phyloP scores from a whole-genome alignment of 1,140 invertebrate species.

The Lucilia cuprina region DNA sequence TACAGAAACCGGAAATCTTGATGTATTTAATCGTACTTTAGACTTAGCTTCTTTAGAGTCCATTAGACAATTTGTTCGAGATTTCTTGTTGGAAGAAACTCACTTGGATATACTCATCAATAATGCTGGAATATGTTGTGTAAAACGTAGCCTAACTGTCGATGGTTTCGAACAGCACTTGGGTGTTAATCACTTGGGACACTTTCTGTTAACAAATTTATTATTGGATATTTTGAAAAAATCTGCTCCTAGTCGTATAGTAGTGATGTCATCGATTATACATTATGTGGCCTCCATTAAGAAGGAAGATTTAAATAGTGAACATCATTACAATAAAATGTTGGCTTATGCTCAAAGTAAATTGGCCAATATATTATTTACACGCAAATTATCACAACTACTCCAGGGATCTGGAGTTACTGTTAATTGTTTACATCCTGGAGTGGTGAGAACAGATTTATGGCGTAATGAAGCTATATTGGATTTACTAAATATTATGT shows the following conservation, averaged over 20 bases:
- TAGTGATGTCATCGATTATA: conserved; percentile 74
- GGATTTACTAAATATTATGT: not conserved
- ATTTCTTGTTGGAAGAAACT: conserved; percentile 70
- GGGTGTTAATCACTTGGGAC: conserved; percentile 82
- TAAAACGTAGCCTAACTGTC: conserved; percentile 70
- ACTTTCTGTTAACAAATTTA: conserved; percentile 87
- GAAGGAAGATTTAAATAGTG: conserved; percentile 76
- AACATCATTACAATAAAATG: conserved; percentile 70
- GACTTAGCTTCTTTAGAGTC: conserved; percentile 80
- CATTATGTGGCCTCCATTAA: conserved; percentile 74
- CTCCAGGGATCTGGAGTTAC: conserved; percentile 78
- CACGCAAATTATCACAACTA: conserved; percentile 74
- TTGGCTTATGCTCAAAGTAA: conserved; percentile 84
- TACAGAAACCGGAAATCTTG: conserved; percentile 74
- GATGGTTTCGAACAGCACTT: conserved; percentile 87
- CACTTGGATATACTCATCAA: conserved; percentile 83
- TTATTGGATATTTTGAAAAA: conserved; percentile 75
- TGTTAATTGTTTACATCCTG: conserved; percentile 84
- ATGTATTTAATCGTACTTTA: conserved; percentile 78
- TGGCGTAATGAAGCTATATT: conserved; percentile 61
- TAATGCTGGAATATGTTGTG: conserved; percentile 86
- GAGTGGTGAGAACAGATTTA: conserved; percentile 81
- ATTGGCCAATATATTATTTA: conserved; percentile 86
- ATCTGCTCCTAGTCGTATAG: conserved; percentile 73
- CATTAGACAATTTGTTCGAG: conserved; percentile 73